Base-by-base conservation (phyloP, 2,797 vertebrate genomes). In the Gymnocypris eckloni region DNA sequence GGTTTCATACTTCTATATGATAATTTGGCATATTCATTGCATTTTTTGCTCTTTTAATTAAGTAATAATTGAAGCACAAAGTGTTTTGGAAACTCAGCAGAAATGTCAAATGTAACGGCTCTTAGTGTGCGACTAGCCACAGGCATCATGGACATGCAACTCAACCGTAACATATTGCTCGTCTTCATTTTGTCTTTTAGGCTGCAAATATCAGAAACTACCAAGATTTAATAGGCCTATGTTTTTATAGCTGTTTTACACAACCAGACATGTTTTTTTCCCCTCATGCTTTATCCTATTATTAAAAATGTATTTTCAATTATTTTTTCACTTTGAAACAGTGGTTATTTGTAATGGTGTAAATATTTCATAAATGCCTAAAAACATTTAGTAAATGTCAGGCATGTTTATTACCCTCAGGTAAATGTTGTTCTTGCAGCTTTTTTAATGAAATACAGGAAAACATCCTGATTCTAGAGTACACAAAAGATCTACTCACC, bases 161-260 rank as follows among this genome's bases (percentile, higher is more conserved):
- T 87, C 82, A 87, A 69, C 69, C 41, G 25, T 52, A 73, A 85
- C 76, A 87, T 84, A 76, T 84, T 84, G 76, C 10, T 70, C n/a
- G 59, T 72, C 22, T 52, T 72, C 3, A 59, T 79, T 59, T 77
- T 43, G 6, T 66, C 4, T 56, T 37, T 28, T 33, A 16, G 25
- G 11, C 37, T 54, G 43, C 11, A 82, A 76, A 79, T 85, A 73
- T 77, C 64, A 70, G 59, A 45, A 41, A 59, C 50, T 9, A 41
- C 66, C 4, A 79, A 37, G 13, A 39, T 7, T 67, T 64, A 0
- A 18, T 70, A 43, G 41, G 41, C 43, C 9, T 45, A 50, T 41
- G 15, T 28, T 28, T 39, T 77, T 2, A 37, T 28, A 39, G 41
- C 28, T 6, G 9, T 4, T 73, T 73, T 59, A 28, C 9, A 69